Base-by-base conservation (phyloP, 2,888 invertebrate species). In the Itoplectis maculator region DNA sequence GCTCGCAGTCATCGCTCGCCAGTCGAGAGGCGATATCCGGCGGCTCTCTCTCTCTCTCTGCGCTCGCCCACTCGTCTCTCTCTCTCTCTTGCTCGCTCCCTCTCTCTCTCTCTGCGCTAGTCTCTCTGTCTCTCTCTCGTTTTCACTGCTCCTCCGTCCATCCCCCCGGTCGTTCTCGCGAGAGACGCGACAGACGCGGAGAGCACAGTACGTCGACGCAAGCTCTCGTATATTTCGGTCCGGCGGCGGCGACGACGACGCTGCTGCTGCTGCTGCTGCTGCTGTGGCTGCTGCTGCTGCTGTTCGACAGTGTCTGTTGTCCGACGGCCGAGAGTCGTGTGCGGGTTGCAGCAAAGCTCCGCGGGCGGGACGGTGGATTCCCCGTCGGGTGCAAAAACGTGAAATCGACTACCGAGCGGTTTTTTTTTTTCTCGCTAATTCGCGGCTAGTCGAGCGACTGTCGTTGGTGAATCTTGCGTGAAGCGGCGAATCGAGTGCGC, bases 181-280 rank as follows among this genome's bases (percentile, higher is more conserved):
- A 29, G 29, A 29, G 29, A 29, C 29, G n/a, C n/a, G n/a, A n/a
- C n/a, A n/a, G n/a, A n/a, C n/a, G n/a, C n/a, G n/a, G 35, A 59
- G 56, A 35, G n/a, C 8, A 59, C 59, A 59, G 59, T 59, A 59
- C 59, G 59, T 59, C 37, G 37, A 59, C 59, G 59, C 59, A 59
- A 59, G 7, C 59, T 37, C 37, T 37, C 37, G 18, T 51, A 69
- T 54, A 69, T 69, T 69, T 54, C 18, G 15, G 40, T 20, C 40
- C 37, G 59, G 59, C 56, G 56, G 35, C 35, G 56, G 15, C 35
- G 59, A 37, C 59, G 51, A 11, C 9, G 51, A 47, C 54, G 54
- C 11, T 20, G 54, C 18, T 20, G 51, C 7, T 7, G 51, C 18
- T 20, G 51, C 18, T 20, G 51, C 18, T 20, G 11, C 49, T 49